Percentiles rank a stretch among this genome's conserved stretches.
Conservation (phyloP, 2,113 vertebrate species). For the Tragelaphus strepsiceros region DNA sequence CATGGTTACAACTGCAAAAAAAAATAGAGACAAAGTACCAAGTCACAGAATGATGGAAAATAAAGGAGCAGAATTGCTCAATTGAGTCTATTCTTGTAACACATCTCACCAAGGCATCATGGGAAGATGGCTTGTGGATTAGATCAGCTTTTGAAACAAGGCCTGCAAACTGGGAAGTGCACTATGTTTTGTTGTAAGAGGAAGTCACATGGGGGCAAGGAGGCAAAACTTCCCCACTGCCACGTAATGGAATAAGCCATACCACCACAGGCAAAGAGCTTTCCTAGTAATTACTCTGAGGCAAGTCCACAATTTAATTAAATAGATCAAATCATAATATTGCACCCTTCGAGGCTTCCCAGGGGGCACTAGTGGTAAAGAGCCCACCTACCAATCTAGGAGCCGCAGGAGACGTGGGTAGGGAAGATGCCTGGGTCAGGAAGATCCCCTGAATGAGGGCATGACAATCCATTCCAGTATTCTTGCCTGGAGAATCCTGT, state of each 20-base stretch:
- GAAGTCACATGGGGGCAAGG: neutral
- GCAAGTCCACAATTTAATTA: neutral
- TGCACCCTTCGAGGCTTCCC: neutral
- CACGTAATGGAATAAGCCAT: neutral
- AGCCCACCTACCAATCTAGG: neutral
- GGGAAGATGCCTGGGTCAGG: neutral
- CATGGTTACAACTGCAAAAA: neutral
- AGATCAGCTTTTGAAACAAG: neutral
- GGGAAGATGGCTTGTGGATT: neutral
- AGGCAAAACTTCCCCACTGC: neutral
- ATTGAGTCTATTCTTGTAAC: neutral
- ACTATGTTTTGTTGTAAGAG: neutral
- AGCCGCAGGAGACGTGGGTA: neutral
- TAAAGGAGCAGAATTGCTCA: neutral
- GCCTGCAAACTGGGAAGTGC: neutral
- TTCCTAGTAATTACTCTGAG: neutral
- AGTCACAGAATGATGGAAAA: neutral
- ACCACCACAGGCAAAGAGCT: neutral
- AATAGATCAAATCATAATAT: slow-evolving; percentile 29
- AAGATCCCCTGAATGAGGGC: neutral
- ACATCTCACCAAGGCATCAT: neutral
- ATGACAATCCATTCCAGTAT: neutral
- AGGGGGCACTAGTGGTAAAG: neutral
- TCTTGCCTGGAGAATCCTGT: neutral
- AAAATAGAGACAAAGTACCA: neutral